Evolutionary conservation across 2,888 invertebrate species (phyloP).

Genomic region (Imbricaverruca yamaguchii): DNA sequence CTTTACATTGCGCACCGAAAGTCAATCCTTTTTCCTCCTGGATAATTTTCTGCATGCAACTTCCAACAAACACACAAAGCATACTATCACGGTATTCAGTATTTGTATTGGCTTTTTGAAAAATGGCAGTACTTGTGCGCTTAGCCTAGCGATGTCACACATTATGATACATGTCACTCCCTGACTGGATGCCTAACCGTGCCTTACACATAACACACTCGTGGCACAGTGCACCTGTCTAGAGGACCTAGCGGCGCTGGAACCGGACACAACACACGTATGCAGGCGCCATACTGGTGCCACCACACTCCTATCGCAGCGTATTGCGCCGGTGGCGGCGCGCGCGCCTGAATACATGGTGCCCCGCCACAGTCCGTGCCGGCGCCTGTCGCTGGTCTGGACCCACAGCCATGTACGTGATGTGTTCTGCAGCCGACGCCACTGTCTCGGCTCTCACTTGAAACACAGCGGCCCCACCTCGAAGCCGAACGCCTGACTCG

Average conservation of each 20-base stretch:
- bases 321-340: not conserved
- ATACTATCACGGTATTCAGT: not conserved
- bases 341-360: not conserved
- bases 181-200: not conserved
- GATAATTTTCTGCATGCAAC: no score
- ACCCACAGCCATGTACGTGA: not conserved
- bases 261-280: not conserved
- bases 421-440: not conserved
- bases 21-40: no score
- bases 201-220: not conserved
- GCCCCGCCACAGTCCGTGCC: not conserved
- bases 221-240: no score
- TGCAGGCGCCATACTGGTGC: not conserved
- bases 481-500: conserved; percentile 77
- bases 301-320: no score
- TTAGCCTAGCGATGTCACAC: not conserved
- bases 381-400: not conserved
- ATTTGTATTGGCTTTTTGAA: conserved; percentile 3
- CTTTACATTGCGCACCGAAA: no score
- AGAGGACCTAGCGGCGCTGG: not conserved
- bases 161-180: not conserved
- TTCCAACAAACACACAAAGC: no score
- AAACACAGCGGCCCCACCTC: conserved; percentile 78
- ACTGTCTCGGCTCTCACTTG: not conserved
- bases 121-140: conserved; percentile 21